Evolutionary conservation across 2,797 vertebrate genomes (phyloP), one percentile per base, ranked within the genome.

Genomic region (Avahi laniger): DNA sequence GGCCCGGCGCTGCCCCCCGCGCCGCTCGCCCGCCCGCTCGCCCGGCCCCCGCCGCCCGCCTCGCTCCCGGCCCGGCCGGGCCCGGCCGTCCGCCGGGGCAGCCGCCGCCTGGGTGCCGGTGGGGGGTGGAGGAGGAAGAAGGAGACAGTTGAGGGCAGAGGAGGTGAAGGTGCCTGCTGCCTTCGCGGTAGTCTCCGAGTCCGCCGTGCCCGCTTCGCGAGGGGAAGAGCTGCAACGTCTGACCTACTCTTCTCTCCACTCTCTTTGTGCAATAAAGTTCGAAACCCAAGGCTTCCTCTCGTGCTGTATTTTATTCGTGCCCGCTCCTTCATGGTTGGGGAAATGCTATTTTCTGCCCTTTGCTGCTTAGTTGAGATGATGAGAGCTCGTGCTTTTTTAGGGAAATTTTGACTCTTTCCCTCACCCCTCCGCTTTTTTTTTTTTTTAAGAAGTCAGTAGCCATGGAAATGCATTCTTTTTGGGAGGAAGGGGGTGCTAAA

Each of bases 191-290:
- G 94, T 86, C 83, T 22, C 87, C 63, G 61, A 24, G 88, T 6
- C 95, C 20, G 50, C 95, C 84, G 7, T 78, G 91, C 93, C 89
- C 41, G 94, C 89, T 46, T 18, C 70, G 91, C 73, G 75, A 33
- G 52, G 86, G 76, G 75, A 63, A 85, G 89, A 91, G 96, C 96
- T 72, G 92, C 97, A 48, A 41, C 72, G 87, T 46, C 95, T 88
- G 92, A 94, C 85, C 96, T 69, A 30, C 95, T 91, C 87, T 85
- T 38, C 75, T 46, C 87, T 46, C 57, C 78, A 30, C 92, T 61
- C 93, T 92, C 86, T 97, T 97, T 95, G 97, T 97, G 97, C 96
- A 98, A 98, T 98, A 98, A 98, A 98, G 97, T 98, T 98, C 90
- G 95, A 75, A 97, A 93, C 91, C 95, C 63, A 95, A 91, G 95